A percentile compares a stretch with the other conserved stretches of the same genome.
phyloP scores from a whole-genome alignment of 2,797 vertebrate species.

The Cynopterus sphinx region DNA sequence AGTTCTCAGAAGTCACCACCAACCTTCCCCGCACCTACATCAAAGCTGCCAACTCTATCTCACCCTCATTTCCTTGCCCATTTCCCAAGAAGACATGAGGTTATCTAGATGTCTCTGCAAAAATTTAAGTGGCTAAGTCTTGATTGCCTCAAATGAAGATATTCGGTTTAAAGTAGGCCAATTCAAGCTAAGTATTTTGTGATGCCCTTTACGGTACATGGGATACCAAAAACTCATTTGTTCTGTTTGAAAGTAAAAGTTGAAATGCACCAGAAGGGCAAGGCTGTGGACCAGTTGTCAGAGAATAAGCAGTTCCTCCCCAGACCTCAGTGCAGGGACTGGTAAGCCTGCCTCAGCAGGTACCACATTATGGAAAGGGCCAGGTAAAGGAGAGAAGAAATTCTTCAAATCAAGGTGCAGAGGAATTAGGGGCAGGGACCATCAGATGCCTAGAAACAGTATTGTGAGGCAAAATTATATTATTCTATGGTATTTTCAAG shows the following conservation, averaged over 20 bases:
- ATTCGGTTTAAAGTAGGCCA: background rate
- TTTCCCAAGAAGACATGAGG: background rate
- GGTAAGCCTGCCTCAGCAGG: no score
- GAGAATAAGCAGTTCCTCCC: background rate
- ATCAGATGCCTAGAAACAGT: background rate
- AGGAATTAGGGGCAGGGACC: background rate
- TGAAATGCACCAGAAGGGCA: background rate
- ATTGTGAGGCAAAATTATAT: background rate
- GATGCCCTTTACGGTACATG: background rate
- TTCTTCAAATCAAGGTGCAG: background rate
- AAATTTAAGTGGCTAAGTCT: background rate
- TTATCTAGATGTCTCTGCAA: background rate
- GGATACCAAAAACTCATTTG: background rate
- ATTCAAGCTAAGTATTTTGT: background rate
- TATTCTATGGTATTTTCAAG: background rate
- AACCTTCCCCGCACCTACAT: background rate
- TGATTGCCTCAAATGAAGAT: background rate
- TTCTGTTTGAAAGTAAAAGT: background rate
- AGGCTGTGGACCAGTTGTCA: background rate
- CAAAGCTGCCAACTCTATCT: background rate
- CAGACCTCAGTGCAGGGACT: fast-evolving
- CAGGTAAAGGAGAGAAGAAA: background rate
- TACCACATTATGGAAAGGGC: background rate
- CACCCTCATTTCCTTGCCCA: background rate
- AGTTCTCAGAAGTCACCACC: background rate